These are phyloP conservation scores for Sebastes steindachneri DNA, from an alignment of 2,797 vertebrate species.

Conservation along the genomic window DNA sequence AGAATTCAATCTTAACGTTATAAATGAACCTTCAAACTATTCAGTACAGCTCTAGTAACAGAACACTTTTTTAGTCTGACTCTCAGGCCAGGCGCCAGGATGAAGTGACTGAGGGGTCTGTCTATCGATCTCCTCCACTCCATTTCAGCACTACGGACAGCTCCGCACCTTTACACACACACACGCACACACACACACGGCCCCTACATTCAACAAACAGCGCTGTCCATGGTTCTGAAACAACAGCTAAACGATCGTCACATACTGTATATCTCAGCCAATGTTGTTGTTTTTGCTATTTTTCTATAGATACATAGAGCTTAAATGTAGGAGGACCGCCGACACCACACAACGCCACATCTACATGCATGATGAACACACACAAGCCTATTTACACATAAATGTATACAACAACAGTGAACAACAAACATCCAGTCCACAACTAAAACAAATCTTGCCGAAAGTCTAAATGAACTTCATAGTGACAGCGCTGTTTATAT, in stretches of 20 bases:
- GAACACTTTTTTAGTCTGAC: neutral
- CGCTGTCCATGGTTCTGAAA: neutral
- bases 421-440: neutral
- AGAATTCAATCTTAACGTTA: neutral
- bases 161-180: neutral
- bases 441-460: neutral
- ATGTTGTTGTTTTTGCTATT: neutral
- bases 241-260: neutral
- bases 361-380: neutral
- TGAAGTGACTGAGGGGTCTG: neutral
- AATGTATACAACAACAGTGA: neutral
- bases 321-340: neutral
- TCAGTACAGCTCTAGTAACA: neutral
- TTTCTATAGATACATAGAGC: neutral
- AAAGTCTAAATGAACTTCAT: neutral
- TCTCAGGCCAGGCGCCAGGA: neutral
- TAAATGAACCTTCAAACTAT: neutral
- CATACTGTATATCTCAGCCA: neutral
- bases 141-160: neutral
- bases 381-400: neutral
- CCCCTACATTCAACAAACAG: neutral
- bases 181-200: neutral
- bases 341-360: neutral
- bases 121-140: neutral
- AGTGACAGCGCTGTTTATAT: neutral